Percentiles rank a stretch among this genome's conserved stretches.
These are phyloP conservation scores for Drosophila dunni DNA, from an alignment of 1,140 invertebrate genomes.

Conservation along the genomic window DNA sequence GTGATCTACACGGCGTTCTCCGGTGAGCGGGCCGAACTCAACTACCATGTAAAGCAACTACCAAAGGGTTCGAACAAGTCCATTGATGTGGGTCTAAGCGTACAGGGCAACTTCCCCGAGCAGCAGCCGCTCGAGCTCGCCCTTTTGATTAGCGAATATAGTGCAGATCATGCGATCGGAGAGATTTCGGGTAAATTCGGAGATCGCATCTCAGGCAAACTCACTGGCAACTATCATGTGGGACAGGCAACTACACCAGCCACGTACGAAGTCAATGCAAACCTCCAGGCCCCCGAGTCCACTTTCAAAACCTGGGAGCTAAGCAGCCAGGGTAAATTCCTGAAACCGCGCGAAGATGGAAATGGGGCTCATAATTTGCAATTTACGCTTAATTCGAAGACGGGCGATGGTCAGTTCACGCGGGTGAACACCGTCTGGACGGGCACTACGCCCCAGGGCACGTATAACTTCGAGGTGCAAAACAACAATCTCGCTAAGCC, in stretches of 20 bases:
- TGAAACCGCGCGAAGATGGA: slow-evolving; percentile 29
- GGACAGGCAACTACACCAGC: slow-evolving; percentile 83
- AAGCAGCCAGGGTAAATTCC: slow-evolving; percentile 66
- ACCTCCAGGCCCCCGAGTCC: slow-evolving; percentile 85
- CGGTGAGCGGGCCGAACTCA: slow-evolving; percentile 72
- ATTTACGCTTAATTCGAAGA: slow-evolving; percentile 47
- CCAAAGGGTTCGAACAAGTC: slow-evolving; percentile 68
- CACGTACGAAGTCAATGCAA: slow-evolving; percentile 73
- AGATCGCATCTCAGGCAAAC: slow-evolving; percentile 37
- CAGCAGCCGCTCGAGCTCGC: slow-evolving; percentile 76
- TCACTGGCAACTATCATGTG: slow-evolving; percentile 84
- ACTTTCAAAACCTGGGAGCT: slow-evolving; percentile 85
- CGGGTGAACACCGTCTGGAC: slow-evolving; percentile 48
- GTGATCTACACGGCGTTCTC: slow-evolving; percentile 76
- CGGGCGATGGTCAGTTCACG: slow-evolving; percentile 54
- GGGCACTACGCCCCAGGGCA: slow-evolving; percentile 53
- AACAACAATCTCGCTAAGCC: slow-evolving; percentile 49
- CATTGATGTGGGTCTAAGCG: slow-evolving; percentile 46
- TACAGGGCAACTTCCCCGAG: slow-evolving; percentile 75
- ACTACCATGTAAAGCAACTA: slow-evolving; percentile 63
- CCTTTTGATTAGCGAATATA: slow-evolving; percentile 67
- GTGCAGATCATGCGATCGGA: slow-evolving; percentile 49
- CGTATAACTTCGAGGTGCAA: slow-evolving; percentile 56
- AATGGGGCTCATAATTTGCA: slow-evolving; percentile 32
- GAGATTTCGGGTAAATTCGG: slow-evolving; percentile 63